Evolutionary conservation across 2,888 invertebrate species (phyloP).

Genomic region (Zaprionus obscuricornis): DNA sequence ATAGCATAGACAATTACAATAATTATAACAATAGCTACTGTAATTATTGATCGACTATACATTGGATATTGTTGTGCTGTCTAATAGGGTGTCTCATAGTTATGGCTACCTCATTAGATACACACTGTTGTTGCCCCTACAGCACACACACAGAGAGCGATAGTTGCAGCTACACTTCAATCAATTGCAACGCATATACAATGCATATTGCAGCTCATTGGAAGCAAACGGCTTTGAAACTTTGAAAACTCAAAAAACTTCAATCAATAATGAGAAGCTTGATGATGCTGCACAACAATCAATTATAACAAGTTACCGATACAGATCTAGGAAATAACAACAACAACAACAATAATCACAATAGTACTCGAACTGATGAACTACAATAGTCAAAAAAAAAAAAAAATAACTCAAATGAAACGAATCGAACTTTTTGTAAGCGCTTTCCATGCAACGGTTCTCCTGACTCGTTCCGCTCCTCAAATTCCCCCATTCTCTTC

Average conservation of each 20-base stretch:
- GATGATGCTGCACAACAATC: slow-evolving; percentile 75
- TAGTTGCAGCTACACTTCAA: slow-evolving; percentile 33
- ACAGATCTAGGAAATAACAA: slow-evolving; percentile 32
- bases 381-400: slow-evolving; percentile 52
- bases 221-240: slow-evolving; percentile 26
- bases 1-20: too few species aligned
- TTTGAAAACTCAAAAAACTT: slow-evolving; percentile 18
- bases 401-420: slow-evolving; percentile 50
- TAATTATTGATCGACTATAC: too few species aligned
- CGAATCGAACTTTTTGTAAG: slow-evolving; percentile 52
- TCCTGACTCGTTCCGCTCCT: slow-evolving; percentile 18
- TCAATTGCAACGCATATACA: slow-evolving; percentile 19
- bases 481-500: slow-evolving; percentile 15
- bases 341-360: slow-evolving; percentile 22
- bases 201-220: slow-evolving; percentile 40
- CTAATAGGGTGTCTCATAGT: slow-evolving; percentile 12
- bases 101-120: slow-evolving; percentile 32
- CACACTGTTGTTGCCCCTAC: slow-evolving; percentile 13
- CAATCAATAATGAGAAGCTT: slow-evolving; percentile 33
- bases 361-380: slow-evolving; percentile 30
- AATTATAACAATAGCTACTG: too few species aligned
- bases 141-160: not conserved
- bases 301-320: slow-evolving; percentile 70
- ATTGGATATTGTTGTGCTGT: too few species aligned
- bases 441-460: slow-evolving; percentile 55